Percentiles rank a stretch among this genome's conserved stretches.
phyloP scores from a whole-genome alignment of 1,140 invertebrate species.

The Eumaeus atala region DNA sequence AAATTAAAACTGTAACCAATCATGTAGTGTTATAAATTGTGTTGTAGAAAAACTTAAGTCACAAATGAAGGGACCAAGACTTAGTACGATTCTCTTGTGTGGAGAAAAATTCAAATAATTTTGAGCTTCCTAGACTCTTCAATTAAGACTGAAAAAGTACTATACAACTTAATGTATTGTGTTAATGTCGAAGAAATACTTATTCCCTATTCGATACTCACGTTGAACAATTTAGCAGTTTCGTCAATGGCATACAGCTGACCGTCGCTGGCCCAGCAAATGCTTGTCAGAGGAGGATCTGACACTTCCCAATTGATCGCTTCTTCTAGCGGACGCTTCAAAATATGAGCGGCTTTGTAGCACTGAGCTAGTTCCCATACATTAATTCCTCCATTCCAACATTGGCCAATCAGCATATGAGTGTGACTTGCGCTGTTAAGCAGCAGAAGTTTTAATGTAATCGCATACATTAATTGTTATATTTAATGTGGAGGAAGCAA shows the following conservation, averaged over 20 bases:
- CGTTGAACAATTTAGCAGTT: conserved; percentile 50
- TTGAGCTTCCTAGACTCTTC: no score
- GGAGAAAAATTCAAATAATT: no score
- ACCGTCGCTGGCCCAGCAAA: conserved; percentile 60
- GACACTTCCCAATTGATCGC: conserved; percentile 44
- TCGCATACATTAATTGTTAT: no score
- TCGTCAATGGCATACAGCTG: conserved; percentile 58
- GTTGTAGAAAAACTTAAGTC: no score
- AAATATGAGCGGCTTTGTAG: conserved; percentile 52
- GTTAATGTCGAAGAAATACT: neutral
- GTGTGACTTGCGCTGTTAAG: conserved; percentile 44
- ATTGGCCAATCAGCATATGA: conserved; percentile 50
- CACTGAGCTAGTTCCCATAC: conserved; percentile 67
- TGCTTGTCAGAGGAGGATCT: conserved; percentile 39
- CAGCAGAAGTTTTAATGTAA: no score
- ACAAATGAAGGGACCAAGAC: no score
- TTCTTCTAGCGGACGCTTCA: conserved; percentile 42
- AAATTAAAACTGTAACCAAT: no score
- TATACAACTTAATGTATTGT: no score
- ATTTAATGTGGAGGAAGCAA: no score
- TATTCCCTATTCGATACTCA: conserved; percentile 28
- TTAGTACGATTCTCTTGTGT: no score
- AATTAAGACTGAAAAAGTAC: no score
- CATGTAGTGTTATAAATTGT: no score
- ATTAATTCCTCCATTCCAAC: conserved; percentile 52